Percentiles rank a stretch among this genome's conserved stretches.
Evolutionary conservation across 2,888 invertebrate species (phyloP).

Genomic region (Hypercompe scribonia): DNA sequence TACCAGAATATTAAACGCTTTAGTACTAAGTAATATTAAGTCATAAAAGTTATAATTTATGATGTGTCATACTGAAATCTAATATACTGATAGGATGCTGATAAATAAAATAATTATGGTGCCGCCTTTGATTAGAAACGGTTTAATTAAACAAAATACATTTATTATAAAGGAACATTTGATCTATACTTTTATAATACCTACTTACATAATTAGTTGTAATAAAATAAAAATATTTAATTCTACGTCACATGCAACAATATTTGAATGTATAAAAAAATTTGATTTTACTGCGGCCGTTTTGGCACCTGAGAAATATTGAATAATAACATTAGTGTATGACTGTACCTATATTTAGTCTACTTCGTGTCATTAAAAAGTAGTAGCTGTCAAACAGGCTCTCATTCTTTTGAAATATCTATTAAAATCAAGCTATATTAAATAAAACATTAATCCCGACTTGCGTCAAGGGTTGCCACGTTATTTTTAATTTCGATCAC

Average conservation of each 20-base stretch:
- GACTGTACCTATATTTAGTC: constrained; percentile 30
- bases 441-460: constrained; percentile 22
- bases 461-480: constrained; percentile 24
- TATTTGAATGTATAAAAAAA: too few species aligned
- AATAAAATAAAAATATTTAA: background rate
- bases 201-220: background rate
- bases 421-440: constrained; percentile 31
- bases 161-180: constrained; percentile 23
- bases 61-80: constrained; percentile 43
- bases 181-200: too few species aligned
- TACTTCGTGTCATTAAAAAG: constrained; percentile 36
- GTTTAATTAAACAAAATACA: constrained; percentile 42
- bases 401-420: constrained; percentile 46
- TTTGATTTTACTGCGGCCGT: background rate
- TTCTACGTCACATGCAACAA: background rate
- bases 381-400: constrained; percentile 39
- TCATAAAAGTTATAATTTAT: constrained; percentile 47
- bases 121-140: constrained; percentile 27
- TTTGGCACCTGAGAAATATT: background rate
- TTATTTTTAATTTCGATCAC: background rate
- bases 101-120: constrained; percentile 44
- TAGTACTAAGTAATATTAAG: constrained; percentile 49
- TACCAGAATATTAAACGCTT: constrained; percentile 29
- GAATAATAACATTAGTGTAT: background rate
- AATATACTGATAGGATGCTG: constrained; percentile 42